These are phyloP conservation scores for Xestia rhomboidea DNA, from an alignment of 2,888 invertebrate species.

Conservation along the genomic window DNA sequence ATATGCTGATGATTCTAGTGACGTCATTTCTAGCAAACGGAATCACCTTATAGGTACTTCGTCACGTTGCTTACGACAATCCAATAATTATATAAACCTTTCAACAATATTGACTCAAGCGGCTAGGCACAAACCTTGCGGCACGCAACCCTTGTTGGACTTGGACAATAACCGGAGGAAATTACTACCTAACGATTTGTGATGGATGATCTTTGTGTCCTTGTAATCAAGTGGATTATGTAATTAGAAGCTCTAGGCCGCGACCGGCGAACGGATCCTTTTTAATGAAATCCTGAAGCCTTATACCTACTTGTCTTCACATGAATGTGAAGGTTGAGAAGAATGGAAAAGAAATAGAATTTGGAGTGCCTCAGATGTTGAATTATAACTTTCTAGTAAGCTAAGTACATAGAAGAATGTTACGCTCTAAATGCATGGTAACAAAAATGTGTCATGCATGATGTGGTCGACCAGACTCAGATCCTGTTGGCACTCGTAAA, in stretches of 20 bases:
- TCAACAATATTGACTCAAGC: conserved; percentile 25
- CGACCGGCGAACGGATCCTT: background rate
- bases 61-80: conserved; percentile 20
- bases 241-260: background rate
- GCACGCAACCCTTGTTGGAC: conserved; percentile 37
- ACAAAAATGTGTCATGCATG: background rate
- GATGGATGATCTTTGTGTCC: conserved; percentile 19
- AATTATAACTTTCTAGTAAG: background rate
- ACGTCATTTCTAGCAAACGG: conserved; percentile 30
- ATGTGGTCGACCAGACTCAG: background rate
- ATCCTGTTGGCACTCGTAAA: background rate
- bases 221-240: background rate
- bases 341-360: background rate
- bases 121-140: conserved; percentile 17
- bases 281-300: background rate
- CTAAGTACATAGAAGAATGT: background rate
- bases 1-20: conserved; percentile 30
- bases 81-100: conserved; percentile 19
- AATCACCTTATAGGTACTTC: conserved; percentile 21
- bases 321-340: background rate
- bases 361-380: background rate
- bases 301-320: background rate
- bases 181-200: conserved; percentile 9
- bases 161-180: conserved; percentile 29
- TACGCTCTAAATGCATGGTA: background rate